Conservation (phyloP, 2,888 invertebrate genomes). For the Ellobium chinense region DNA sequence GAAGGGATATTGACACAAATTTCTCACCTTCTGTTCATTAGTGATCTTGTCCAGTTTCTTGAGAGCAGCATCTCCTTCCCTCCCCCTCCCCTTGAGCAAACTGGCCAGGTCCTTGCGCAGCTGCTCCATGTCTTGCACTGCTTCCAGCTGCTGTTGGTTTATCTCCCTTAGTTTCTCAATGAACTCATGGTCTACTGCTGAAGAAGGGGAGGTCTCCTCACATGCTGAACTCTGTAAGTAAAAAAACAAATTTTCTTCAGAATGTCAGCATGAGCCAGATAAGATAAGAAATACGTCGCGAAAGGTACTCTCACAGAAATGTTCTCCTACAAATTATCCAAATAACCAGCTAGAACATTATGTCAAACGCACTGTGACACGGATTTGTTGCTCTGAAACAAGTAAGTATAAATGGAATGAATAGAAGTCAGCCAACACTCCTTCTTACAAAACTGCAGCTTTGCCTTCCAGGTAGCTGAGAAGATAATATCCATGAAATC, state of each 20-base stretch:
- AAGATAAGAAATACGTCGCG: too few species aligned
- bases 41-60: slow-evolving; percentile 53
- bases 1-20: neutral
- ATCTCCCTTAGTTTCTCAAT: slow-evolving; percentile 26
- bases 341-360: too few species aligned
- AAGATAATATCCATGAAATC: too few species aligned
- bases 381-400: too few species aligned
- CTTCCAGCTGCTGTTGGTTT: slow-evolving; percentile 2
- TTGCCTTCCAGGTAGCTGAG: too few species aligned
- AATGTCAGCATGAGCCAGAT: too few species aligned
- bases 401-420: too few species aligned
- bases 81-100: slow-evolving; percentile 58
- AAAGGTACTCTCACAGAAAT: too few species aligned
- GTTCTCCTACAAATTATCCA: too few species aligned
- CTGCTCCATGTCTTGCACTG: slow-evolving; percentile 48
- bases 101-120: slow-evolving; percentile 57
- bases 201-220: neutral
- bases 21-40: slow-evolving; percentile 51
- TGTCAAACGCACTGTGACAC: too few species aligned
- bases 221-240: slow-evolving; percentile 38
- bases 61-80: slow-evolving; percentile 54
- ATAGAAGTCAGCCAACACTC: too few species aligned
- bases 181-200: neutral
- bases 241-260: neutral
- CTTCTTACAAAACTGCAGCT: too few species aligned